Conservation (phyloP, 1,140 invertebrate species). For the Sipha flava region DNA sequence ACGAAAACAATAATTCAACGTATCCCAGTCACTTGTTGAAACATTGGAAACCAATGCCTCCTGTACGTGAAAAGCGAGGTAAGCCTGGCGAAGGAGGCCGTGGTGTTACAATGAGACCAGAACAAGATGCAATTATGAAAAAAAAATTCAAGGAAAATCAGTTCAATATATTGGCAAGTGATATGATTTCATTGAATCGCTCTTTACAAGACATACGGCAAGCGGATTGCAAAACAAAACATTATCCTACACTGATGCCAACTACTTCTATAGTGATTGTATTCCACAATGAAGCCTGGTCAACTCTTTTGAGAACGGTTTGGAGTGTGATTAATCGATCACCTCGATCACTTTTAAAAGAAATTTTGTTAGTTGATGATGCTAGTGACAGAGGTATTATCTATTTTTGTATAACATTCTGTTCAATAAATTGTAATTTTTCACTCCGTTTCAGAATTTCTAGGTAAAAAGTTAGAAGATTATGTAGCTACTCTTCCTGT, state of each 20-base stretch:
- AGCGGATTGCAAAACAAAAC: constrained; percentile 69
- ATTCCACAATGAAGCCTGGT: constrained; percentile 97
- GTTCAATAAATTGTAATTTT: neutral
- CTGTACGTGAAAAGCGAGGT: constrained; percentile 57
- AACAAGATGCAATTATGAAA: constrained; percentile 77
- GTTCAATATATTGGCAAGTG: constrained; percentile 95
- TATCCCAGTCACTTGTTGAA: constrained; percentile 52
- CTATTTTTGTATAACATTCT: neutral
- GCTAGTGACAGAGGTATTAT: constrained; percentile 77
- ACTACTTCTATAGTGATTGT: constrained; percentile 91
- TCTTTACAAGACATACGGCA: constrained; percentile 90
- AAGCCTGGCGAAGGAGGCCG: constrained; percentile 81
- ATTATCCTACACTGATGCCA: constrained; percentile 66
- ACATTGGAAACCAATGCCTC: constrained; percentile 62
- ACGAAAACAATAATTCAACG: constrained; percentile 37
- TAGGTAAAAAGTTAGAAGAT: constrained; percentile 79
- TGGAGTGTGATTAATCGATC: constrained; percentile 94
- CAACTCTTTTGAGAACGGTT: constrained; percentile 88
- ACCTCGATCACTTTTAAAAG: constrained; percentile 72
- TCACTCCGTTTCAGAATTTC: constrained; percentile 66
- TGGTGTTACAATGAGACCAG: constrained; percentile 74
- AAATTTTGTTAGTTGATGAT: constrained; percentile 93
- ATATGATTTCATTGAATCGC: constrained; percentile 94
- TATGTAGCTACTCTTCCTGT: constrained; percentile 80
- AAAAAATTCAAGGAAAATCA: constrained; percentile 96